Percentiles rank a stretch among this genome's conserved stretches.
These are phyloP conservation scores for Eremobia ochroleuca DNA, from an alignment of 2,888 invertebrate species.

Conservation along the genomic window DNA sequence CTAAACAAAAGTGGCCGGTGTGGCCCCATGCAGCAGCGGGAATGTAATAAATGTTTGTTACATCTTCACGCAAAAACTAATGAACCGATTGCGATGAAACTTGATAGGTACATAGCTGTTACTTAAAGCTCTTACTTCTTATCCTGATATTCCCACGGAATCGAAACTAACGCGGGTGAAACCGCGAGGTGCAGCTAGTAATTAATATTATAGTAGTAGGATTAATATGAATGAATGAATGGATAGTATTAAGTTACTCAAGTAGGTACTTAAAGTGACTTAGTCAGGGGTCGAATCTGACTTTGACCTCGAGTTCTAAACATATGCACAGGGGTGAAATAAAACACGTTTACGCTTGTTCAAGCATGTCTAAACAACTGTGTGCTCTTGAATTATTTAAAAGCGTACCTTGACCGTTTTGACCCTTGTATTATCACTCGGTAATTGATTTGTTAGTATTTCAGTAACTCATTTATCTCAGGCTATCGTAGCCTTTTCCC, in stretches of 20 bases:
- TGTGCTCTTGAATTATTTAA: slow-evolving; percentile 26
- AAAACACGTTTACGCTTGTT: slow-evolving; percentile 26
- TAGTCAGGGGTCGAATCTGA: not conserved
- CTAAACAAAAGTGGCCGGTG: too few relatives aligned
- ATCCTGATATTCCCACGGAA: too few relatives aligned
- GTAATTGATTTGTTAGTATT: not conserved
- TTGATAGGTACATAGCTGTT: too few relatives aligned
- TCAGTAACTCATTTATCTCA: not conserved
- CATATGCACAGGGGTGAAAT: slow-evolving; percentile 21
- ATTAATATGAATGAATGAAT: not conserved
- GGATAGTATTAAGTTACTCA: not conserved
- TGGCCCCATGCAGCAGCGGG: too few relatives aligned
- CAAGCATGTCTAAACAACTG: slow-evolving; percentile 26
- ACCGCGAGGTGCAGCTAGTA: too few relatives aligned
- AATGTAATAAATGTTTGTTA: too few relatives aligned
- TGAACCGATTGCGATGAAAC: too few relatives aligned
- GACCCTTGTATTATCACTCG: slow-evolving; percentile 4
- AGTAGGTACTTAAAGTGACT: not conserved
- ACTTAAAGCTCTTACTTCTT: too few relatives aligned
- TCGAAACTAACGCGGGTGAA: too few relatives aligned
- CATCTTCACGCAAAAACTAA: too few relatives aligned
- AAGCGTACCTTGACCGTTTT: slow-evolving; percentile 22
- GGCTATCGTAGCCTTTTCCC: too few relatives aligned
- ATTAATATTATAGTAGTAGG: too few relatives aligned
- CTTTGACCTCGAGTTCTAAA: slow-evolving; percentile 7